phyloP scores from a whole-genome alignment of 2,113 vertebrate genomes.

The Aphyosemion australe region DNA sequence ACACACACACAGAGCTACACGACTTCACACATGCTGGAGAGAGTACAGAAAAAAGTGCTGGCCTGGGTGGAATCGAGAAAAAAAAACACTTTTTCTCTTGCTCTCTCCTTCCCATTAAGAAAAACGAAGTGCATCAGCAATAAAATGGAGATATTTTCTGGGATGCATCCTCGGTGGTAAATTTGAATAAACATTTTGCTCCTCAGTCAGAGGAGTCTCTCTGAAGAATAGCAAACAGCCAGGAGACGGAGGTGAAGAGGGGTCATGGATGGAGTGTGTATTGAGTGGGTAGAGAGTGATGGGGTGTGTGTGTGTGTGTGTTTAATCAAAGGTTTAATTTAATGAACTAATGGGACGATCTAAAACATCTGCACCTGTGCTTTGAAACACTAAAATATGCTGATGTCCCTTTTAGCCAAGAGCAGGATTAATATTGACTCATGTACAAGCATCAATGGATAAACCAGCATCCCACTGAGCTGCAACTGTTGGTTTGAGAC shows the following conservation, averaged over 20 bases:
- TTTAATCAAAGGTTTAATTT: constrained; percentile 26
- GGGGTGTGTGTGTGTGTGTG: neutral
- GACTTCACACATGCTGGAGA: constrained; percentile 39
- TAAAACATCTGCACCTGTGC: neutral
- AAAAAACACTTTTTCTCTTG: constrained; percentile 56
- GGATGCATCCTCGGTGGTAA: constrained; percentile 69
- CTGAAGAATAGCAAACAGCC: constrained; percentile 64
- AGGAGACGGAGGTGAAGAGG: constrained; percentile 55
- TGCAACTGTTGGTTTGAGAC: too few relatives aligned
- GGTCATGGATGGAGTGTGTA: constrained; percentile 45
- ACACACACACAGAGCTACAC: constrained; percentile 45
- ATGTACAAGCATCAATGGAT: too few relatives aligned
- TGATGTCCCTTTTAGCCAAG: too few relatives aligned
- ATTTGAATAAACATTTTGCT: constrained; percentile 74
- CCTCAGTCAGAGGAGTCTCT: constrained; percentile 45
- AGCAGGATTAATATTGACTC: too few relatives aligned
- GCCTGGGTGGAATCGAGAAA: constrained; percentile 68
- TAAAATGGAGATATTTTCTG: constrained; percentile 72
- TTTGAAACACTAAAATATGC: too few relatives aligned
- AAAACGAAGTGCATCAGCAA: constrained; percentile 81
- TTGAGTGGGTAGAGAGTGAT: constrained; percentile 31
- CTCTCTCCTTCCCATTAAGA: constrained; percentile 77
- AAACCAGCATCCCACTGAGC: too few relatives aligned
- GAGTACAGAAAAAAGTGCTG: constrained; percentile 79
- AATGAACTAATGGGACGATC: neutral